phyloP scores from a whole-genome alignment of 2,797 vertebrate species.

The Spea hammondii region DNA sequence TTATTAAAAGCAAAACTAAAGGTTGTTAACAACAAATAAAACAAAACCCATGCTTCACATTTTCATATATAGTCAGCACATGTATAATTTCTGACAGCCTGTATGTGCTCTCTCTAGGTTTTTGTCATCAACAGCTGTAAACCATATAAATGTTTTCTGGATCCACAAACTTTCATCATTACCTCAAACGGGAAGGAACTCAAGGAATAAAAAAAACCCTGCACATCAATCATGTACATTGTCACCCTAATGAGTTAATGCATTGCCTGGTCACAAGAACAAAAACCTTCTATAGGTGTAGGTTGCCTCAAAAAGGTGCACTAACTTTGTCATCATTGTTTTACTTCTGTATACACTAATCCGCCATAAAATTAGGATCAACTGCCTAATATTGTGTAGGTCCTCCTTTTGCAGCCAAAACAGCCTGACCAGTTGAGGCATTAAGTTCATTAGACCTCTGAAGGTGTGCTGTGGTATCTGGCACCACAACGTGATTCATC shows the following conservation, averaged over 20 bases:
- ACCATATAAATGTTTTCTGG: slow-evolving; percentile 9
- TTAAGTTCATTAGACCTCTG: too few relatives aligned
- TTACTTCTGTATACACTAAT: too few relatives aligned
- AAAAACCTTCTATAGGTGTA: background rate
- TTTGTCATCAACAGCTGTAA: slow-evolving; percentile 25
- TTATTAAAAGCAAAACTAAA: too few relatives aligned
- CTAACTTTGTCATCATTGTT: too few relatives aligned
- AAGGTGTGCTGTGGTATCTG: too few relatives aligned
- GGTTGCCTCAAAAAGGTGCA: too few relatives aligned
- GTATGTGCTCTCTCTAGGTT: background rate
- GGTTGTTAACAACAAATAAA: too few relatives aligned
- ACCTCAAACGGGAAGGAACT: background rate
- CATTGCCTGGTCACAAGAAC: background rate
- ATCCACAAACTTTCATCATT: background rate
- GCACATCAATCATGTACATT: background rate
- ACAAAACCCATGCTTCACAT: background rate
- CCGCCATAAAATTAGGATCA: too few relatives aligned
- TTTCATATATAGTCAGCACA: slow-evolving; percentile 20
- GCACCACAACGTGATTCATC: too few relatives aligned
- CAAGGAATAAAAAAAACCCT: background rate
- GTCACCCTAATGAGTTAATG: background rate
- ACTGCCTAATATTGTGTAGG: too few relatives aligned
- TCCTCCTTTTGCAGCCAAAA: too few relatives aligned
- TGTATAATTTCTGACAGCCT: slow-evolving; percentile 8
- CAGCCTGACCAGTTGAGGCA: too few relatives aligned